phyloP scores from a whole-genome alignment of 2,113 vertebrate genomes.

The Ochotona princeps region DNA sequence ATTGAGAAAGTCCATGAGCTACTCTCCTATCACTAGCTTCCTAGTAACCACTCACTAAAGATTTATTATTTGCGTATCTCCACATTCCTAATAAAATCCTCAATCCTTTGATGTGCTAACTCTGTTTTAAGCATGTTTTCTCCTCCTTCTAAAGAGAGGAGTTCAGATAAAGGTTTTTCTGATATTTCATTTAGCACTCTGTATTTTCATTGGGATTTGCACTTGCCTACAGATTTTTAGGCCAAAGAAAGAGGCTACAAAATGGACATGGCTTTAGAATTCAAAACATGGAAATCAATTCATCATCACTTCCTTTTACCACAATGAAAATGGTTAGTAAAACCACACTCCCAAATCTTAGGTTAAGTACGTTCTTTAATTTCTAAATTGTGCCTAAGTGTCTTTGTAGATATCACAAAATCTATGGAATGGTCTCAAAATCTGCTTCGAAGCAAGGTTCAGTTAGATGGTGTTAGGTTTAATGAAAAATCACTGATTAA shows the following conservation, averaged over 20 bases:
- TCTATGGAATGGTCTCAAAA: conserved; percentile 26
- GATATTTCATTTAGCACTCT: background rate
- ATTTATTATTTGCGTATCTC: background rate
- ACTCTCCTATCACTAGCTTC: background rate
- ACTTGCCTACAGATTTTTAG: background rate
- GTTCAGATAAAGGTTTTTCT: background rate
- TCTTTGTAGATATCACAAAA: conserved; percentile 16
- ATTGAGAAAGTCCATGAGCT: background rate
- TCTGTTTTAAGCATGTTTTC: background rate
- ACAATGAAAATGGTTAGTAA: background rate
- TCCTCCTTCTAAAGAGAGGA: background rate
- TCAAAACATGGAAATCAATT: background rate
- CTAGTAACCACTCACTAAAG: background rate
- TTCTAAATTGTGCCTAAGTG: background rate
- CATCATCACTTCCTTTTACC: background rate
- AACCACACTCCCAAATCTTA: background rate
- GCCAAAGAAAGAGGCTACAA: background rate
- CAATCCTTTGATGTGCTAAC: background rate
- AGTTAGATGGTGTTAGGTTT: background rate
- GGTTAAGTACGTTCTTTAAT: background rate
- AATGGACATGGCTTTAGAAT: background rate
- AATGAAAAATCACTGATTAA: background rate
- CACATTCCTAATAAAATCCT: background rate
- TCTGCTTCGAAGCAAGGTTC: background rate
- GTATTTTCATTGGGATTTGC: background rate